phyloP scores from a whole-genome alignment of 2,113 vertebrate species.

The Petroica traversi region DNA sequence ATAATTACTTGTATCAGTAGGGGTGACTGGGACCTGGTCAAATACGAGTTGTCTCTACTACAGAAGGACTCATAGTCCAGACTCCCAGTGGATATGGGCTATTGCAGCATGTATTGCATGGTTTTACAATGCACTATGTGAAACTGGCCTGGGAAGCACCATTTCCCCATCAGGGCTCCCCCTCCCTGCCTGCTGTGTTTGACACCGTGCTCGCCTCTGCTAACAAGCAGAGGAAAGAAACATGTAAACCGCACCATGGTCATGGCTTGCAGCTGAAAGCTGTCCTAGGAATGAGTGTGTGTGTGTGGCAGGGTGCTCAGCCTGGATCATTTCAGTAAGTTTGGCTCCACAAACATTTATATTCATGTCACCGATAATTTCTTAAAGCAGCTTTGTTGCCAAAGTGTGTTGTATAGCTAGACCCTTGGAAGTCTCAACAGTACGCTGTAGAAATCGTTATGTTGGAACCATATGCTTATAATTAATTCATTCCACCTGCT shows the following conservation, averaged over 20 bases:
- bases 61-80: neutral
- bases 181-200: neutral
- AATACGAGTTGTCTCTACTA: neutral
- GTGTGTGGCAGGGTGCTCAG: neutral
- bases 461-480: slow-evolving; percentile 22
- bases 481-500: slow-evolving; percentile 46
- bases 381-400: neutral
- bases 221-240: neutral
- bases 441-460: neutral
- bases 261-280: neutral
- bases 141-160: neutral
- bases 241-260: neutral
- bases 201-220: accelerated
- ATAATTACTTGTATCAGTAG: neutral
- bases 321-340: neutral
- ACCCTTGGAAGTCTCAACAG: neutral
- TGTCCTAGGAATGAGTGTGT: neutral
- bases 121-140: neutral
- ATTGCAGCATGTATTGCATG: accelerated
- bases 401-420: neutral
- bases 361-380: neutral
- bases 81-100: neutral
- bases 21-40: neutral
- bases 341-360: neutral
- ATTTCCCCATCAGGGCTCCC: neutral